Evolutionary conservation across 2,113 vertebrate species (phyloP), one percentile per base, ranked within the genome.

Genomic region (Tor tambroides): DNA sequence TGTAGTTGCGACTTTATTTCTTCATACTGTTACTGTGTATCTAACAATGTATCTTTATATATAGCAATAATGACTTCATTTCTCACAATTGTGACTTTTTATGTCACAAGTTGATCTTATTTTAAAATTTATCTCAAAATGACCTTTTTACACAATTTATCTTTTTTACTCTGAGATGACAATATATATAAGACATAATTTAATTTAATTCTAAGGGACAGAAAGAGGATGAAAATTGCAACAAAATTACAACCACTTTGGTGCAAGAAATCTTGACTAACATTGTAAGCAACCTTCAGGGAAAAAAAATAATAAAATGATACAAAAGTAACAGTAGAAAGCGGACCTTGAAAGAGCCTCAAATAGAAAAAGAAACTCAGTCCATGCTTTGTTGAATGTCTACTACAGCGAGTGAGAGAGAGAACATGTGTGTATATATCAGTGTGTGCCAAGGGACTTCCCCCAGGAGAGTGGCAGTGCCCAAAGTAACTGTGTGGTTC

Each of bases 301-400:
- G 5, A 4, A 14, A 10, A 26, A 67, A 32, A 46, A 3, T 8
- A 23, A 76, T 17, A 17, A 69, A 32, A 32, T 19, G 15, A 76
- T 8, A 46, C 23, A 26, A n/a, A 28, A 14, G 41, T n/a, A 43
- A 26, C 14, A 46, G n/a, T 54, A 56, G 2, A 21, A 28, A 56
- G 51, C 6, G 21, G 51, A 35, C 49, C 19, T 30, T 56, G 46
- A 78, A 78, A 32, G 46, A 28, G 17, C 28, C 63, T 65, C 21
- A 81, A 28, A 88, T 84, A 77, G 41, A 88, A 19, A 80, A 23
- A 21, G 84, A 83, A 84, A 61, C 63, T 86, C 17, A 87, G 23
- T 21, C 79, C 85, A 43, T 72, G 46, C 35, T 74, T 41, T 74
- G 35, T 41, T 3, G 80, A 59, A 72, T 4, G 65, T 72, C 30